These are phyloP conservation scores for Mormyrus iriodes DNA, from an alignment of 2,113 vertebrate species.

Conservation along the genomic window DNA sequence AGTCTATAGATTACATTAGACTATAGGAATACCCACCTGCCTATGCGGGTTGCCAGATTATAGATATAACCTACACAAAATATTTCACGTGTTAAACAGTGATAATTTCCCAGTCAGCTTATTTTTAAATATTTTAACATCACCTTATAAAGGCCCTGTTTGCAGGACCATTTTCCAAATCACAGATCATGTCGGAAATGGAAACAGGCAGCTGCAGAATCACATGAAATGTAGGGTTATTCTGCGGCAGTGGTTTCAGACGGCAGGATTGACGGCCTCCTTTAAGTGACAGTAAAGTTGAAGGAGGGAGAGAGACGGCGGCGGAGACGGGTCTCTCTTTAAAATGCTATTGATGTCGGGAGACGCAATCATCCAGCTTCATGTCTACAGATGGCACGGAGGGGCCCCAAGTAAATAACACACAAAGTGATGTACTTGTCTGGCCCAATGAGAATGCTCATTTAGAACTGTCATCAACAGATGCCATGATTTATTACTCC, in stretches of 20 bases:
- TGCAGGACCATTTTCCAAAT: neutral
- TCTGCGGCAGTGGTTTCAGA: neutral
- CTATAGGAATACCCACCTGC: neutral
- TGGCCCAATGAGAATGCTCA: slow-evolving; percentile 62
- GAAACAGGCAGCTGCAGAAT: slow-evolving; percentile 7
- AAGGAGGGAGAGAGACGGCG: slow-evolving; percentile 37
- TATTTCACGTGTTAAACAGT: neutral
- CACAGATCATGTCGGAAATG: neutral
- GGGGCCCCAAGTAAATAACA: slow-evolving; percentile 49
- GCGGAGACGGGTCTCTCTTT: slow-evolving; percentile 20
- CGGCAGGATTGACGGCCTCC: neutral
- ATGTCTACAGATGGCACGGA: slow-evolving; percentile 56
- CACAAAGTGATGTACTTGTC: slow-evolving; percentile 61
- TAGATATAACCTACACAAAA: neutral
- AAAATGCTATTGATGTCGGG: slow-evolving; percentile 20
- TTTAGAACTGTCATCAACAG: slow-evolving; percentile 60
- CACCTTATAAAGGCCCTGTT: neutral
- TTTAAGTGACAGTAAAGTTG: slow-evolving; percentile 9
- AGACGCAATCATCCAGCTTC: slow-evolving; percentile 27
- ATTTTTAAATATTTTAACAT: neutral
- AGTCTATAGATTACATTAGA: neutral
- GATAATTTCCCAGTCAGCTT: neutral
- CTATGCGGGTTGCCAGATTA: neutral
- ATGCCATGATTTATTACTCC: slow-evolving; percentile 45
- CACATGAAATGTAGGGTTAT: neutral